Evolutionary conservation across 1,140 invertebrate species (phyloP).

Genomic region (Holotrichia oblita): DNA sequence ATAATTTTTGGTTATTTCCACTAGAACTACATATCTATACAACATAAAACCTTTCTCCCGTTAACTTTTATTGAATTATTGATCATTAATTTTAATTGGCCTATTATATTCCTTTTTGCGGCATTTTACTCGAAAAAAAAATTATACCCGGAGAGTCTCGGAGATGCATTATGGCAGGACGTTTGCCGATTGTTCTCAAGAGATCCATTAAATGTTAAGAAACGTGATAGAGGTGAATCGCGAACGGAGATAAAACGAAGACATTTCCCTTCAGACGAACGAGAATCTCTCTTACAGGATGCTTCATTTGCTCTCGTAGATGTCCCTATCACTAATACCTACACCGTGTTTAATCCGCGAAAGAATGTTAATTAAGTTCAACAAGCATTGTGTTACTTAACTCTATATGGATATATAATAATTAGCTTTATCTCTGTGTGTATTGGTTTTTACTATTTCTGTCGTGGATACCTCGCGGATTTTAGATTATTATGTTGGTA

Average conservation of each 20-base stretch:
- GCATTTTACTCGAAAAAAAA: slow-evolving; percentile 26
- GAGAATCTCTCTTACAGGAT: not conserved
- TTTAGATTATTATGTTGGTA: slow-evolving; percentile 14
- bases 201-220: slow-evolving; percentile 43
- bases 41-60: not conserved
- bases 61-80: slow-evolving; percentile 43
- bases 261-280: slow-evolving; percentile 38
- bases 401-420: not conserved
- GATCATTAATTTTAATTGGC: slow-evolving; percentile 45
- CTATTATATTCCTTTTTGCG: slow-evolving; percentile 44
- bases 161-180: slow-evolving; percentile 41
- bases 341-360: slow-evolving; percentile 26
- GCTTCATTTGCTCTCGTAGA: slow-evolving; percentile 36
- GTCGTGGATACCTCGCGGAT: not conserved
- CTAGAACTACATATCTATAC: no score
- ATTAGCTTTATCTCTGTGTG: slow-evolving; percentile 16
- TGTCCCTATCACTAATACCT: slow-evolving; percentile 27
- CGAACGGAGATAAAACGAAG: slow-evolving; percentile 41
- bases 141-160: not conserved
- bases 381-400: slow-evolving; percentile 28
- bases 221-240: slow-evolving; percentile 42
- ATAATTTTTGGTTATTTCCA: no score
- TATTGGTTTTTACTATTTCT: slow-evolving; percentile 21
- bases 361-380: slow-evolving; percentile 28
- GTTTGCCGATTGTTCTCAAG: slow-evolving; percentile 44